These are phyloP conservation scores for Aptenodytes patagonicus DNA, from an alignment of 2,113 vertebrate genomes.

Conservation along the genomic window DNA sequence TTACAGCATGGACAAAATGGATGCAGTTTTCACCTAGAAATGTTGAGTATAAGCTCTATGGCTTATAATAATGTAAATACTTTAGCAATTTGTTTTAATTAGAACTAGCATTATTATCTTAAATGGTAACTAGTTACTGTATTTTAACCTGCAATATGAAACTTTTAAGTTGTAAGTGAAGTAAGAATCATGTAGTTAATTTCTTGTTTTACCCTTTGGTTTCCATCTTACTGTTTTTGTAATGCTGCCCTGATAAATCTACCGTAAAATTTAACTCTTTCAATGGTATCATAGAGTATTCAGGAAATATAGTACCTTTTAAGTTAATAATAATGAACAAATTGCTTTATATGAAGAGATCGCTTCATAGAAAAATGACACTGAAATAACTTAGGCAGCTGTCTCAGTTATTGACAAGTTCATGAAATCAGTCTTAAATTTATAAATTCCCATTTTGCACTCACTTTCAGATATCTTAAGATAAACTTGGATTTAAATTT, in stretches of 20 bases:
- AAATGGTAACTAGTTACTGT: conserved; percentile 59
- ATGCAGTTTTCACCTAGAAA: conserved; percentile 75
- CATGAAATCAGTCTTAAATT: neutral
- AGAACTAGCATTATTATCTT: conserved; percentile 57
- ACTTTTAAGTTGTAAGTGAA: conserved; percentile 51
- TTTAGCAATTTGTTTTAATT: conserved; percentile 58
- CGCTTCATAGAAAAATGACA: neutral
- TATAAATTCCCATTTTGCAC: neutral
- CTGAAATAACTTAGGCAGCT: neutral
- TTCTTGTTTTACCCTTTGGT: conserved; percentile 81
- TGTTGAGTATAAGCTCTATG: conserved; percentile 76
- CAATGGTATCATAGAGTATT: neutral
- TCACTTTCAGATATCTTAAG: neutral
- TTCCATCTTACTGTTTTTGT: conserved; percentile 74
- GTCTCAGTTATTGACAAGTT: neutral
- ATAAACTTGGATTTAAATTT: conserved; percentile 49
- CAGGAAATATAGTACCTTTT: neutral
- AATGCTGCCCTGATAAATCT: conserved; percentile 34
- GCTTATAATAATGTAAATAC: conserved; percentile 68
- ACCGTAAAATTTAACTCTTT: conserved; percentile 15
- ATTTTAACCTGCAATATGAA: conserved; percentile 64
- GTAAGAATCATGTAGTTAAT: conserved; percentile 49
- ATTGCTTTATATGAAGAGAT: neutral
- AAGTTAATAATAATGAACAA: neutral
- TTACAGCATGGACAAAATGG: conserved; percentile 80